These are phyloP conservation scores for Eupelmus urozonus DNA, from an alignment of 2,888 invertebrate genomes.

Conservation along the genomic window DNA sequence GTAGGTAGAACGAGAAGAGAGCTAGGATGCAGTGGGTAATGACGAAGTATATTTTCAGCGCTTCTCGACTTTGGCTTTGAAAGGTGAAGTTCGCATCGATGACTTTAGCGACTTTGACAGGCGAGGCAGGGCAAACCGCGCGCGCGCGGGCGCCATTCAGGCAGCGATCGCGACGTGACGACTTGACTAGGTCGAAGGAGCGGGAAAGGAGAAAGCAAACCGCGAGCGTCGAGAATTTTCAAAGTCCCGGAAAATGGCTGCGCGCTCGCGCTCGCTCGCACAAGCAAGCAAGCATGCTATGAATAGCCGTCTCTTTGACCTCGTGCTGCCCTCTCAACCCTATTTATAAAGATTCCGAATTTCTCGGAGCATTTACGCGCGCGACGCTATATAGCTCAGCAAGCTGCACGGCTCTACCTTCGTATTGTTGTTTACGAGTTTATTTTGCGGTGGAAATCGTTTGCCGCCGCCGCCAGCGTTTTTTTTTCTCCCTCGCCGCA, in stretches of 20 bases:
- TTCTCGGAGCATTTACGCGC: background rate
- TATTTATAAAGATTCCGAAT: slow-evolving; percentile 65
- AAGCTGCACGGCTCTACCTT: background rate
- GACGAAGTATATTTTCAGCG: slow-evolving; percentile 41
- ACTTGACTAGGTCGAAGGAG: background rate
- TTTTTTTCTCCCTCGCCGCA: too few relatives aligned
- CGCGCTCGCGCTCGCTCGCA: slow-evolving; percentile 58
- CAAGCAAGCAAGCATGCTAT: slow-evolving; percentile 61
- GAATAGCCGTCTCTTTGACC: slow-evolving; percentile 67
- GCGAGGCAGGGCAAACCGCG: slow-evolving; percentile 29
- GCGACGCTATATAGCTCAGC: too few relatives aligned
- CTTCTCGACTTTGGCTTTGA: slow-evolving; percentile 52
- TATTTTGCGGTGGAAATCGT: background rate
- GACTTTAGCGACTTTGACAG: slow-evolving; percentile 56
- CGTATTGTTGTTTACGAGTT: slow-evolving; percentile 1
- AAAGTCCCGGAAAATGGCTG: slow-evolving; percentile 73
- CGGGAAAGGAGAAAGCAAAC: background rate
- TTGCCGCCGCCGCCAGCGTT: too few relatives aligned
- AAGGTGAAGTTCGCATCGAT: slow-evolving; percentile 49
- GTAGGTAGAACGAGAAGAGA: too few relatives aligned
- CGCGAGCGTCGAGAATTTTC: slow-evolving; percentile 55
- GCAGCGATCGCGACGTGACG: slow-evolving; percentile 14
- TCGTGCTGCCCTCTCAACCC: slow-evolving; percentile 66
- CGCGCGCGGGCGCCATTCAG: slow-evolving; percentile 26
- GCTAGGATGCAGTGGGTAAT: too few relatives aligned